Percentiles rank a stretch among this genome's conserved stretches.
Evolutionary conservation across 2,888 invertebrate genomes (phyloP).

Genomic region (Sympetrum striolatum): DNA sequence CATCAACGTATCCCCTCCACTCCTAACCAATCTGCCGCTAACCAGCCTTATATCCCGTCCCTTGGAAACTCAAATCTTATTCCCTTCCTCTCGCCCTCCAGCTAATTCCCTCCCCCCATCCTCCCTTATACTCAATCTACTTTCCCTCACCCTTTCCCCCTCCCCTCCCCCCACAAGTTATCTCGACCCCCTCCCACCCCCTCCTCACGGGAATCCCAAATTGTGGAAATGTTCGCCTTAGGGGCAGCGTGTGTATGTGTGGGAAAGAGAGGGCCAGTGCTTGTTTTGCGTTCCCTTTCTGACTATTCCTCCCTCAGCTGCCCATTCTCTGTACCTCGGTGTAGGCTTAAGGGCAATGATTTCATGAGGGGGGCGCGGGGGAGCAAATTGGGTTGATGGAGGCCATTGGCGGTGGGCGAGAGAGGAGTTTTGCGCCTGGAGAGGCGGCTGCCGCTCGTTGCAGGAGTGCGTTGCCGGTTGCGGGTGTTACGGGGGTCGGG

Average conservation of each 20-base stretch:
- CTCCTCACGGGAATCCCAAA: conserved; percentile 29
- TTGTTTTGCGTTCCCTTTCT: conserved; percentile 5
- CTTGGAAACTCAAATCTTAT: conserved; percentile 39
- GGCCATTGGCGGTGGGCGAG: not conserved
- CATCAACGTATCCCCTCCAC: not conserved
- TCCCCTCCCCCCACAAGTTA: not conserved
- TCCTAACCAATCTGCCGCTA: not conserved
- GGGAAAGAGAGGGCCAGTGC: not conserved
- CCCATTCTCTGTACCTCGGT: conserved; percentile 6
- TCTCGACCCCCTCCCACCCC: not conserved
- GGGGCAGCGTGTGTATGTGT: not conserved
- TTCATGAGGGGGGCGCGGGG: conserved; percentile 8
- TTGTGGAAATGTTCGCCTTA: conserved; percentile 29
- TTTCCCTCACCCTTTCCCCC: not conserved
- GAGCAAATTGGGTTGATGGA: conserved; percentile 39
- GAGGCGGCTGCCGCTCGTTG: conserved; percentile 11
- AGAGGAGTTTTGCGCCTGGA: conserved; percentile 16
- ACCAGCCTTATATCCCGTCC: conserved; percentile 26
- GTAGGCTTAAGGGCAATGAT: conserved; percentile 34
- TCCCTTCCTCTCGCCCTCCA: conserved; percentile 19
- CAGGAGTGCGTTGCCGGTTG: not conserved
- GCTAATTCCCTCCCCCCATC: not conserved
- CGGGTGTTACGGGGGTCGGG: not conserved
- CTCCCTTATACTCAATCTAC: not conserved
- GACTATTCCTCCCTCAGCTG: not conserved